Evolutionary conservation across 2,888 invertebrate species (phyloP), one percentile per base, ranked within the genome.

Genomic region (Cryptus armator): DNA sequence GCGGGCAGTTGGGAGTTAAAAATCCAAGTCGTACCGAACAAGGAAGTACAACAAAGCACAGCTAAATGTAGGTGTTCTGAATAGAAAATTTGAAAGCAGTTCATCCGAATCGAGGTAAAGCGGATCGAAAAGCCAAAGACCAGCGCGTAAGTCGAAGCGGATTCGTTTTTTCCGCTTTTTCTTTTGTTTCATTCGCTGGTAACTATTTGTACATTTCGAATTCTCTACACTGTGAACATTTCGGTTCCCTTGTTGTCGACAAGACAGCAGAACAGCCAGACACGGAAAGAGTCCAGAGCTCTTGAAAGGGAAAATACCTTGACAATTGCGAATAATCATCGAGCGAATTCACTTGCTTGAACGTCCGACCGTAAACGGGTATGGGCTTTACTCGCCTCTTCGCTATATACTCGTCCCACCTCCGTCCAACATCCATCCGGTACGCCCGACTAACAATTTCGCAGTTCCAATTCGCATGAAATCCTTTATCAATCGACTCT

Each of bases 401-500:
- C 44, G 37, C 80, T 70, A 29, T 67, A 44, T 48, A 16, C 51
- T 24, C 44, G 32, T 51, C 48, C 43, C 12, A 14, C 19, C 70
- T 67, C 74, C n/a, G n/a, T 56, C 56, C 74, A 68, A 78, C 72
- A 76, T 66, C 84, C 74, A 87, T 86, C 82, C 87, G 37, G 81
- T 68, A 78, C 81, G 81, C 84, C 81, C 81, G 84, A 81, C 81
- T 78, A 78, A 84, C 89, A 89, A 89, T 89, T 88, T 89, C 86
- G 86, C 86, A 87, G 89, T 90, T 90, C 89, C 89, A 89, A 89
- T 89, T 89, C 89, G 88, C 89, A 84, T 86, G 88, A 87, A 89
- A 88, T 88, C 88, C 87, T 87, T 88, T 88, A 86, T 87, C 86
- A 87, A 86, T 88, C 88, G 87, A 83, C 84, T 86, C 87, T 87